Base-by-base conservation (phyloP, 2,113 vertebrate species). In the Oryzias woworae region DNA sequence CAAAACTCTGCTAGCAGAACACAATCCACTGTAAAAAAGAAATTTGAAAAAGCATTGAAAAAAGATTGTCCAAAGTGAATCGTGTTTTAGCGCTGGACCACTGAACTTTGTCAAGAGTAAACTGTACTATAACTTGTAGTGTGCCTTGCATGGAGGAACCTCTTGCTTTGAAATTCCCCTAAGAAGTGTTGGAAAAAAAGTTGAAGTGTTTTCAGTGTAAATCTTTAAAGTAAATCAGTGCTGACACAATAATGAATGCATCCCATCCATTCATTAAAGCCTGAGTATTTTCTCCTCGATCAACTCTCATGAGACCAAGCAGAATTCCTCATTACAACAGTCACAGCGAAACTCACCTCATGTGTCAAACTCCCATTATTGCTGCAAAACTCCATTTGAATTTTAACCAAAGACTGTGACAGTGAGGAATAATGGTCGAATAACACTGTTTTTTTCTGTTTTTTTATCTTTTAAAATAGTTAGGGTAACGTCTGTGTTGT, bases 341-440 rank as follows among this genome's bases (percentile, higher is more conserved):
- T 51, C 55, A 54, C 26, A 14, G 47, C 16, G 24, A 47, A 52
- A 44, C 51, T 61, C 42, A 46, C 26, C 50, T 77, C 43, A 52
- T 56, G 31, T 28, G 52, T 70, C 69, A 65, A 53, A 72, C 50
- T 58, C 58, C 46, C 41, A 48, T 64, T 75, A 57, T 57, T 28
- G 7, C 54, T 59, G 26, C 44, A 51, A 49, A 58, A 64, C 53
- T 65, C 65, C 58, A 62, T 77, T 81, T 75, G 68, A 72, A 78
- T 67, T 69, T 49, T 65, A 77, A 81, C 81, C 62, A 78, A 64
- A 78, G 43, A 48, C 62, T 62, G 31, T 36, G 36, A 64, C 59
- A 58, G 69, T 62, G 43, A 70, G 71, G 75, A 75, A 71, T 68
- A 83, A 73, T 75, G 58, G 74, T 51, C 28, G 42, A 64, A 75